A percentile compares a stretch with the other conserved stretches of the same genome.
These are phyloP conservation scores for Mustela nigripes DNA, from an alignment of 2,113 vertebrate genomes.

Conservation along the genomic window DNA sequence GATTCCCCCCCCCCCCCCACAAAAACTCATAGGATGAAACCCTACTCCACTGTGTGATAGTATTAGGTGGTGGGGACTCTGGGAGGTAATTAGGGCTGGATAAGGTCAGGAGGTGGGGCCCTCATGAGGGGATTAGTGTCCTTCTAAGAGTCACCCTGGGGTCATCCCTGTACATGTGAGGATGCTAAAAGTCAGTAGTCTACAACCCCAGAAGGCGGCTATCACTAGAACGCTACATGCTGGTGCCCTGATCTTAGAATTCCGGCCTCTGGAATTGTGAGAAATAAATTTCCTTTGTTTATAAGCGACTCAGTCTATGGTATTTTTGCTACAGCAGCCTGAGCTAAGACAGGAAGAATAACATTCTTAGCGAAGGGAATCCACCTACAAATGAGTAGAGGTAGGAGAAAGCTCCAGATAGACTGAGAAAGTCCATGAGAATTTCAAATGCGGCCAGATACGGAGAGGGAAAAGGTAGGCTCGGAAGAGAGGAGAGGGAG, in stretches of 20 bases:
- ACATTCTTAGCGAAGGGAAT: too few relatives aligned
- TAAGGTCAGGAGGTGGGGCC: background rate
- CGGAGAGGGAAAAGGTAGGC: background rate
- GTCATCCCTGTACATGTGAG: background rate
- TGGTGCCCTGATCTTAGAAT: background rate
- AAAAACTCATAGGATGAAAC: background rate
- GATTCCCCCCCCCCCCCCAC: background rate
- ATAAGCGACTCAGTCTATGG: background rate
- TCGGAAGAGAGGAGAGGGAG: too few relatives aligned
- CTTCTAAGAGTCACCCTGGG: background rate
- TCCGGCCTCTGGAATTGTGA: background rate
- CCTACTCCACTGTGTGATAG: rapidly evolving
- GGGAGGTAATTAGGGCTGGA: background rate
- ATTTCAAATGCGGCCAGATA: background rate
- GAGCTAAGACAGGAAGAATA: background rate
- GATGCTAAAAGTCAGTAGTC: background rate
- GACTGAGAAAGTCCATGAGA: too few relatives aligned
- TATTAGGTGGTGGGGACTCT: background rate
- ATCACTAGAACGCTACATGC: rapidly evolving
- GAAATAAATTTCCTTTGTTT: too few relatives aligned
- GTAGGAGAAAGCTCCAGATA: too few relatives aligned
- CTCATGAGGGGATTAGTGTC: background rate
- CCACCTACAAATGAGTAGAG: background rate
- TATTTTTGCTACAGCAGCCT: background rate
- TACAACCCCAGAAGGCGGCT: too few relatives aligned